phyloP scores from a whole-genome alignment of 30 jellyfish, hydroid and myxozoan species.

The Chrysaora quinquecirrha region DNA sequence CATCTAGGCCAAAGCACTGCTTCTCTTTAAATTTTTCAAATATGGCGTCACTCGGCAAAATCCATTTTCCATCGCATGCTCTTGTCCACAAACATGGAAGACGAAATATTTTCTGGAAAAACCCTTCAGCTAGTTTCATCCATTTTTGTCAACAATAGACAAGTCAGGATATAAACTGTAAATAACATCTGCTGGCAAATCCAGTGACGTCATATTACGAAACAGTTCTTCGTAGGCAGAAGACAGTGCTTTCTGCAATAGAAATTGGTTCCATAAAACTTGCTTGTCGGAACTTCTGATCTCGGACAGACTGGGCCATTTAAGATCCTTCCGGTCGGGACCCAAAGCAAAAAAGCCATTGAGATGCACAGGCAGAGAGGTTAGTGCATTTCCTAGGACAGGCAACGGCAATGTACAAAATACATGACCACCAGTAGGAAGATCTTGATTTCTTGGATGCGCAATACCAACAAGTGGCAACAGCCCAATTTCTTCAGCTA shows the following conservation, averaged over 20 bases:
- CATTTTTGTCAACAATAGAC: conserved; percentile 63
- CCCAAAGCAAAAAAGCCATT: conserved; percentile 86
- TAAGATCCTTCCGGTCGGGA: conserved; percentile 82
- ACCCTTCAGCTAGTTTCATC: conserved; percentile 28
- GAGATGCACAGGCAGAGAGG: conserved; percentile 88
- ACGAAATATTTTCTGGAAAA: conserved; percentile 13
- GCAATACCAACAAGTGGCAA: conserved; percentile 82
- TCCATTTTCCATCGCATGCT: conserved; percentile 45
- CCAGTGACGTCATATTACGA: not conserved
- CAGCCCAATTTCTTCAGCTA: conserved; percentile 42
- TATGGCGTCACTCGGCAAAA: not conserved
- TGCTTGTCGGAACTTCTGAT: conserved; percentile 46
- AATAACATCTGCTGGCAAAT: not conserved
- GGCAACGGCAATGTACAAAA: conserved; percentile 86
- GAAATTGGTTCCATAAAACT: conserved; percentile 66
- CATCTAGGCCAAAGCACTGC: conserved; percentile 14
- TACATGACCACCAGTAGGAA: conserved; percentile 69
- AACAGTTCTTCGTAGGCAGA: conserved; percentile 46
- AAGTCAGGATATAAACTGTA: conserved; percentile 54
- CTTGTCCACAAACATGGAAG: conserved; percentile 31
- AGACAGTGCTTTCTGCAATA: conserved; percentile 56
- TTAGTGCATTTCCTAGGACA: conserved; percentile 26
- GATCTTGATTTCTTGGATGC: not conserved
- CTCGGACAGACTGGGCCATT: conserved; percentile 64
- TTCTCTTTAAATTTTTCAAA: not conserved